Evolutionary conservation across 2,113 vertebrate genomes (phyloP), one percentile per base, ranked within the genome.

Genomic region (Pangasianodon hypophthalmus): DNA sequence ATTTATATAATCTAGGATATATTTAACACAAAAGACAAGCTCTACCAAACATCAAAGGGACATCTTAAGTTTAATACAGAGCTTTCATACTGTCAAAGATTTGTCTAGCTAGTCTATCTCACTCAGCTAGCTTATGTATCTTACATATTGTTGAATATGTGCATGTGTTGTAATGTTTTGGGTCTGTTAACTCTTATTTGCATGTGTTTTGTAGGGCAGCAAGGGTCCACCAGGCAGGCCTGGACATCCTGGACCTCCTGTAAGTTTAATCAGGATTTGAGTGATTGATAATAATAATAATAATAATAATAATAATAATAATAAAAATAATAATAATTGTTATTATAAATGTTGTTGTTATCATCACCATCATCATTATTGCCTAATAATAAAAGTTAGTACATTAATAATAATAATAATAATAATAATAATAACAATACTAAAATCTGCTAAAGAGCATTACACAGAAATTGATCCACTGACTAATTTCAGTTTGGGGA

Each of bases 151-250:
- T 37, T 87, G 82, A 48, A 52, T 81, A 80, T 69, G 62, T 67
- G 16, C 46, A 29, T 62, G 5, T 85, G 24, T 67, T 85, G 26
- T 64, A 46, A 84, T 2, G 5, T 52, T 85, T 85, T 46, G 26
- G 14, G 52, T 73, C 48, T 85, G 67, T 32, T 83, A 83, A 54
- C 24, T 62, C 10, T 73, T 73, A 24, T 54, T 44, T 89, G 41
- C 71, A n/a, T 87, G n/a, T 91, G 46, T 92, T 84, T 91, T 92
- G 2, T 94, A 99, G 98, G 98, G 98, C 88, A 97, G 90, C 29
- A 97, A 99, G 91, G 98, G 98, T 14, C 92, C 95, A 71, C 92
- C 96, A 86, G 98, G 98, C 75, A 96, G 93, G 89, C 97, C 96
- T 88, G 96, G 96, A 52, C 95, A 94, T 88, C 96, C 96, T 88